Evolutionary conservation across 2,888 invertebrate species (phyloP).

Genomic region (Ferdinandea cuprea): DNA sequence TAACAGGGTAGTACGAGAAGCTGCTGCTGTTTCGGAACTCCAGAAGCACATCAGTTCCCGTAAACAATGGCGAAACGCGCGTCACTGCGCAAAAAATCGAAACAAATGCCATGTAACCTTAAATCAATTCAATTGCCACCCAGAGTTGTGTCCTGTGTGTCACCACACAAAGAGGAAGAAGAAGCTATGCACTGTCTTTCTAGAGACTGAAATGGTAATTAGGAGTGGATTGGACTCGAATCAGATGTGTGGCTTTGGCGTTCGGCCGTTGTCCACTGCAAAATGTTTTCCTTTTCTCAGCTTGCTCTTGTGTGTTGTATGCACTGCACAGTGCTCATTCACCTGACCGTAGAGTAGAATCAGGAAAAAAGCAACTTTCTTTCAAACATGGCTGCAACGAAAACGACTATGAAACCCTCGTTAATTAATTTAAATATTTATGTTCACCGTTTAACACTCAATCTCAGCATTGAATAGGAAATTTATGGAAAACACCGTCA

Average conservation of each 20-base stretch:
- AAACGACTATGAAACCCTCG: conserved; percentile 52
- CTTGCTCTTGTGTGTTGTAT: not conserved
- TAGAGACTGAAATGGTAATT: conserved; percentile 66
- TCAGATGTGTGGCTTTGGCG: conserved; percentile 45
- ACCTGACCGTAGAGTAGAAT: conserved; percentile 26
- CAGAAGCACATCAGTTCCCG: conserved; percentile 53
- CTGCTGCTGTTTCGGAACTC: conserved; percentile 51
- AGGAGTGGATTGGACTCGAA: conserved; percentile 56
- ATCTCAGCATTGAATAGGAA: conserved; percentile 65
- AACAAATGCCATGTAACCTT: conserved; percentile 76
- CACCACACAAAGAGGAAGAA: conserved; percentile 30
- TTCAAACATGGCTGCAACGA: conserved; percentile 48
- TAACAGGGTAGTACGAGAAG: conserved; percentile 41
- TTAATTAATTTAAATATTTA: conserved; percentile 75
- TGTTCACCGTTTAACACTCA: conserved; percentile 74
- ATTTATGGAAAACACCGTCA: conserved; percentile 71
- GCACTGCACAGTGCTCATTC: conserved; percentile 19
- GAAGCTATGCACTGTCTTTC: conserved; percentile 14
- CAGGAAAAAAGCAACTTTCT: conserved; percentile 42
- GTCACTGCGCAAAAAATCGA: conserved; percentile 66
- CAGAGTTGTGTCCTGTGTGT: conserved; percentile 75
- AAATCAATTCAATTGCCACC: conserved; percentile 82
- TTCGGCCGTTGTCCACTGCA: conserved; percentile 49
- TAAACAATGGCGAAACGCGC: conserved; percentile 70
- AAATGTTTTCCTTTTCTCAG: conserved; percentile 17